Evolutionary conservation across 2,113 vertebrate species (phyloP), one percentile per base, ranked within the genome.

Genomic region (Ceratotherium simum): DNA sequence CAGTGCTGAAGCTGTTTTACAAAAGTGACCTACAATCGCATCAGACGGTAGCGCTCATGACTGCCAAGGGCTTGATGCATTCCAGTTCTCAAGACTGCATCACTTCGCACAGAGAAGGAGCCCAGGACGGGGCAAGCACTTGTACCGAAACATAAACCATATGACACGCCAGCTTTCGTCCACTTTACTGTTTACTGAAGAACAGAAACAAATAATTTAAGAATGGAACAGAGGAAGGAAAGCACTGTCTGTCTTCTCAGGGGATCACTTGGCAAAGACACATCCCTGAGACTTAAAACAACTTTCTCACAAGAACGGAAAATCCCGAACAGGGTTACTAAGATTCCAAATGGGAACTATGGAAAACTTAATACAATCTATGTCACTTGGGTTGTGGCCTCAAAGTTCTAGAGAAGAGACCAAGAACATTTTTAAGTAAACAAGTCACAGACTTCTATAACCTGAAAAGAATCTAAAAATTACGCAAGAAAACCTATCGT

Each of bases 181-280:
- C 73, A 97, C 82, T 98, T 95, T 39, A 86, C 86, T 96, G 96
- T 95, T 97, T 97, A 96, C 95, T 94, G 39, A 75, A 97, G 42
- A 90, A 76, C 29, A 98, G 36, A 98, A 98, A 60, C 70, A 97
- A 97, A 73, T 65, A 98, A 96, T 84, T 91, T 93, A 97, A 97
- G 36, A 96, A 86, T 72, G 96, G 98, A 88, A 86, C 92, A 98
- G 97, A 96, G 86, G 75, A 98, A 73, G 78, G 97, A 96, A 17
- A 96, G 84, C 14, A 90, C 94, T 91, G 9, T 87, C 46, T 90
- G 96, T 92, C 96, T 97, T 96, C 69, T 80, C 89, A 87, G 25
- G 92, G 86, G 75, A 98, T 95, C 96, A 48, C 46, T 70, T 95
- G 97, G 70, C 33, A 83, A 91, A 96, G 92, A 96, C 91, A 96